Evolutionary conservation across 2,888 invertebrate genomes (phyloP), one percentile per base, ranked within the genome.

Genomic region (Melieria crassipennis): DNA sequence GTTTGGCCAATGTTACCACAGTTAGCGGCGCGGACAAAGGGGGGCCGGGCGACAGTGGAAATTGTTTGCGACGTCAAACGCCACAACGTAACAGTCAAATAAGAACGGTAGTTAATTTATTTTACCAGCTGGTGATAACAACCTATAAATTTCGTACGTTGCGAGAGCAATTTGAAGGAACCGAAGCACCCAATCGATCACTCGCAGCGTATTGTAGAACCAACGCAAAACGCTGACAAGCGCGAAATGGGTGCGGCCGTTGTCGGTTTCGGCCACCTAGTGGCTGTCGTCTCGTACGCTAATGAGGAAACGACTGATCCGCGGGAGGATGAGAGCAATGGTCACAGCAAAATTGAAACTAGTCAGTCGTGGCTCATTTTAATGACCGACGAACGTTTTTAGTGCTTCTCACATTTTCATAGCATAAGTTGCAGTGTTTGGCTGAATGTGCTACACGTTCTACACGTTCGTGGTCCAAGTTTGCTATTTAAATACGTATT

Each of bases 91-190:
- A 30, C 30, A 30, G 30, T 30, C 30, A 30, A 60, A 48, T 45
- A 52, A 60, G 52, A 47, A 48, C 58, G 50, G 48, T 62, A 73
- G 61, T 73, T 73, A 74, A 75, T 75, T 75, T 71, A 75, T 74
- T 76, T 76, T 75, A 75, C 74, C 76, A 76, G 76, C 73, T 75
- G 74, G 74, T 76, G 76, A 75, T 76, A 76, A 76, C 75, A 75
- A 75, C 48, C 56, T 69, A 64, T 58, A 69, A 69, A 64, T 69
- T 69, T 56, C 62, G 30, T 30, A 30, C 30, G 30, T 30, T 10
- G 50, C 11, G 9, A 11, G 9, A 10, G 50, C 11, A 50, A 50
- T 50, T 11, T 50, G 9, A 7, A 50, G 11, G 11, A 50, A 50
- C 50, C 50, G 2, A 10, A 11, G 9, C 50, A 50, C 50, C 50